Conservation (phyloP, 2,888 invertebrate species). For the Suillia variegata region DNA sequence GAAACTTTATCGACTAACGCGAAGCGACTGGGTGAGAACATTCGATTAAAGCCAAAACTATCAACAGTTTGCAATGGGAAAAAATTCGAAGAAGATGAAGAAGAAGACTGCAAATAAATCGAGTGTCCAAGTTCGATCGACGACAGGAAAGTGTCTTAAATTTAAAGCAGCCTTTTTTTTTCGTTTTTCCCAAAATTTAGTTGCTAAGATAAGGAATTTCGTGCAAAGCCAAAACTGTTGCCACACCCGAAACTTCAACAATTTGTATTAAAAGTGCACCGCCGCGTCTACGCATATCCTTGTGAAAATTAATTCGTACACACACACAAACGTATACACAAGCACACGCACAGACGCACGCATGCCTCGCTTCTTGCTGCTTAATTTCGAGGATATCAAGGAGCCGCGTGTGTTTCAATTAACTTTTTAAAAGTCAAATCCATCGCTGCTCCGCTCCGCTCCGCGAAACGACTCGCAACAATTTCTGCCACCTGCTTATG, state of each 20-base stretch:
- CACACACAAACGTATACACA: neutral
- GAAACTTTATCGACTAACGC: neutral
- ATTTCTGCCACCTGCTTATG: neutral
- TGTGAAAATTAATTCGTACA: conserved; percentile 20
- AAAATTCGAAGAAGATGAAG: neutral
- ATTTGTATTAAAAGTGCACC: neutral
- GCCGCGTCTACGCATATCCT: conserved; percentile 13
- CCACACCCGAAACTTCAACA: neutral
- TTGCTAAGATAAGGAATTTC: too few species aligned
- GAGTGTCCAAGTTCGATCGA: neutral
- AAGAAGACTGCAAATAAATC: neutral
- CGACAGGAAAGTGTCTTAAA: too few species aligned
- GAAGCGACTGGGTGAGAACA: neutral
- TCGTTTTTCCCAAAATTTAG: too few species aligned
- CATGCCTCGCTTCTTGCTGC: conserved; percentile 5
- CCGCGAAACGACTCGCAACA: too few species aligned
- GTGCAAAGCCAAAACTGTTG: too few species aligned
- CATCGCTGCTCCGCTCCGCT: conserved; percentile 5
- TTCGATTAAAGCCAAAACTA: neutral
- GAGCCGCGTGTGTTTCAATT: conserved; percentile 28
- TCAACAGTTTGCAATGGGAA: neutral
- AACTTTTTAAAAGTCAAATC: conserved; percentile 25
- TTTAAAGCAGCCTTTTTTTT: too few species aligned
- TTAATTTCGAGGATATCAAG: too few species aligned
- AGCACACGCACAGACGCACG: neutral